These are phyloP conservation scores for Trichechus manatus DNA, from an alignment of 2,113 vertebrate genomes.

Conservation along the genomic window DNA sequence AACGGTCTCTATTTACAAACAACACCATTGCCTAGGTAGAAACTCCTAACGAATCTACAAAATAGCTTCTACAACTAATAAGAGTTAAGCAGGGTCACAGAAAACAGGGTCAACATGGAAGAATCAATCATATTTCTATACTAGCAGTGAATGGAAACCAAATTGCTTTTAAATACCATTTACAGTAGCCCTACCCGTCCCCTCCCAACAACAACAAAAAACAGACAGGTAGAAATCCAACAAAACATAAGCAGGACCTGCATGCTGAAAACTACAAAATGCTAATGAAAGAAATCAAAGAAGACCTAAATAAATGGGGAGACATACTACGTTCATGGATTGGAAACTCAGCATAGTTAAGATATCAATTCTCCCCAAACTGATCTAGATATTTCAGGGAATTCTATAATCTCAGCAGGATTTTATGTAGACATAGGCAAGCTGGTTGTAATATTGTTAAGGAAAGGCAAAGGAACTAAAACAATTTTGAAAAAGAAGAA, in stretches of 20 bases:
- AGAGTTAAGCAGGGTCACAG: neutral
- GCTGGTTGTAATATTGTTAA: neutral
- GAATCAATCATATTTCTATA: neutral
- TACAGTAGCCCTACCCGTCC: neutral
- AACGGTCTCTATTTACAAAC: neutral
- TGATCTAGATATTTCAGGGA: neutral
- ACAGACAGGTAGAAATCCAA: neutral
- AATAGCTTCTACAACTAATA: neutral
- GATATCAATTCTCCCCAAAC: neutral
- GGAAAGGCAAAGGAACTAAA: constrained; percentile 20
- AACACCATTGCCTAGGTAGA: neutral
- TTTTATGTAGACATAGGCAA: constrained; percentile 22
- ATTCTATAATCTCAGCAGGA: neutral
- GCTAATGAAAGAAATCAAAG: neutral
- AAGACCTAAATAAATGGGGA: neutral
- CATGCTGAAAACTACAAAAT: too few relatives aligned
- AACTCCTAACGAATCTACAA: neutral
- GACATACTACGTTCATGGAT: too few relatives aligned
- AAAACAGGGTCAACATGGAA: neutral
- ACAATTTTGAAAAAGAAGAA: neutral
- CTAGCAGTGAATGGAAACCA: neutral
- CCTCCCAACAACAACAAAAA: too few relatives aligned
- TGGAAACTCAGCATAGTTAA: neutral
- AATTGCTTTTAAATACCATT: constrained; percentile 8
- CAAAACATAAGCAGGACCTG: neutral